Evolutionary conservation across 2,113 vertebrate genomes (phyloP).

Genomic region (Bombycilla garrulus): DNA sequence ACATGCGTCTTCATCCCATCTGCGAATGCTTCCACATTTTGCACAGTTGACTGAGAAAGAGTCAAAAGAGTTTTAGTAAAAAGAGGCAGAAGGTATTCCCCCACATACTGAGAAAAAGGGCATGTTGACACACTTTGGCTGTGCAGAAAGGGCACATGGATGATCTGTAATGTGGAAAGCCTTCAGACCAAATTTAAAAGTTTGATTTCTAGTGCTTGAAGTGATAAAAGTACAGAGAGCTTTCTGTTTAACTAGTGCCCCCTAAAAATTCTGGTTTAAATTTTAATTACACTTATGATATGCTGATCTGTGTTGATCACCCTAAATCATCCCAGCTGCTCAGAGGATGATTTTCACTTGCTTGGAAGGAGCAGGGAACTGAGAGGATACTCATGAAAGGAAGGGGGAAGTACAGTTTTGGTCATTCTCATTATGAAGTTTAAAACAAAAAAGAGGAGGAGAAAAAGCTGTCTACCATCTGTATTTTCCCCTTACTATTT

Average conservation of each 20-base stretch:
- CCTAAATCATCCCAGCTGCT: slow-evolving; percentile 3
- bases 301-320: background rate
- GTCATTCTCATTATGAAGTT: background rate
- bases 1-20: background rate
- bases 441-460: background rate
- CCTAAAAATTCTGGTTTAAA: background rate
- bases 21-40: background rate
- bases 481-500: background rate
- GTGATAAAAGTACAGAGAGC: background rate
- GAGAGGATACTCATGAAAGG: background rate
- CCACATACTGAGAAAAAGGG: background rate
- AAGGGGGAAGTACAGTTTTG: background rate
- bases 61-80: background rate
- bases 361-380: background rate
- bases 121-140: background rate
- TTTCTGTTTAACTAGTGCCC: background rate
- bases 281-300: background rate
- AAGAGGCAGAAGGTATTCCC: background rate
- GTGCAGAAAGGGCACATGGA: background rate
- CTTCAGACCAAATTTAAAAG: background rate
- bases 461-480: background rate
- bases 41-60: background rate
- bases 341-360: background rate
- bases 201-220: background rate
- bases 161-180: background rate